Conservation (phyloP, 2,888 invertebrate genomes). For the Drosophila macrospina region DNA sequence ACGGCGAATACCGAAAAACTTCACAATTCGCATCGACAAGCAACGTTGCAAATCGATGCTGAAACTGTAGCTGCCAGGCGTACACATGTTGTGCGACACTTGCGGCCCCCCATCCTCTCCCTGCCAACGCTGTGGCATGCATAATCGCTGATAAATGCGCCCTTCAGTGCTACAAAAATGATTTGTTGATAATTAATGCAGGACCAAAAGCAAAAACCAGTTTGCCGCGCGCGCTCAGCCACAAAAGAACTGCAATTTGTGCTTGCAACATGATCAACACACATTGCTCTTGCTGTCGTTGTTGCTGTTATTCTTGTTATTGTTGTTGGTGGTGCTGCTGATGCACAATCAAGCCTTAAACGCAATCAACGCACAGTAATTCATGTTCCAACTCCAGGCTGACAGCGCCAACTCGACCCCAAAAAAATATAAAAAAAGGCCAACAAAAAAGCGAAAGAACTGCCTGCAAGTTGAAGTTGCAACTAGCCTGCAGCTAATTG, state of each 20-base stretch:
- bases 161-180: slow-evolving; percentile 77
- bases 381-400: slow-evolving; percentile 59
- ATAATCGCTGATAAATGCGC: slow-evolving; percentile 79
- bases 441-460: slow-evolving; percentile 24
- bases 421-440: slow-evolving; percentile 28
- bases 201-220: slow-evolving; percentile 51
- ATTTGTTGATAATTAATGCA: slow-evolving; percentile 81
- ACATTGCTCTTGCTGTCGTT: slow-evolving; percentile 22
- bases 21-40: slow-evolving; percentile 33
- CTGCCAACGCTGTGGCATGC: slow-evolving; percentile 50
- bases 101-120: slow-evolving; percentile 27
- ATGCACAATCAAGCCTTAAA: slow-evolving; percentile 75
- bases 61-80: slow-evolving; percentile 36
- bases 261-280: slow-evolving; percentile 21
- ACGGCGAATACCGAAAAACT: slow-evolving; percentile 19
- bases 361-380: slow-evolving; percentile 81
- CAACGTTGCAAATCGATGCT: background rate
- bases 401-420: slow-evolving; percentile 60
- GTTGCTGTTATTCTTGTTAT: slow-evolving; percentile 35
- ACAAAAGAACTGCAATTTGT: slow-evolving; percentile 71
- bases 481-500: slow-evolving; percentile 68
- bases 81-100: slow-evolving; percentile 77
- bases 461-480: slow-evolving; percentile 12
- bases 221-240: slow-evolving; percentile 54
- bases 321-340: slow-evolving; percentile 27